Evolutionary conservation across 64 coral and sea anemone species (phyloP), one percentile per base, ranked within the genome.

Genomic region (Stylophora pistillata): DNA sequence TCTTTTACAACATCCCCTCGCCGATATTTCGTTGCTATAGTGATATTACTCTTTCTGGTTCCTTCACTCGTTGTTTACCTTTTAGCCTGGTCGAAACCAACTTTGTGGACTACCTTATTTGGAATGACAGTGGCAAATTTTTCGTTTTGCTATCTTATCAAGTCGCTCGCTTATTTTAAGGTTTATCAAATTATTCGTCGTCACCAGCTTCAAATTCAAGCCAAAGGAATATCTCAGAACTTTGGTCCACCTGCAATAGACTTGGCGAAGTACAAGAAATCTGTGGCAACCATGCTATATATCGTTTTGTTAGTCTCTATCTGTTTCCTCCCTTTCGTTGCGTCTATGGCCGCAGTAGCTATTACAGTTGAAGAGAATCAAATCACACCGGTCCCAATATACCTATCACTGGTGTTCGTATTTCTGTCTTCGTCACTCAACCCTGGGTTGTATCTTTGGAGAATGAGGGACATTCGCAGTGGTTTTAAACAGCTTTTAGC

Each of bases 211-310:
- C 77, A 60, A 32, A 27, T 79, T 13, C 56, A 60, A 17, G 11
- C 55, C 27, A 79, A 31, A 32, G 26, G 4, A 6, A 17, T 56
- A 6, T 61, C 55, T 60, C 1, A 7, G 5, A 59, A 25, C 27
- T 61, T 30, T 59, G 55, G 56, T 31, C 23, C 12, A 30, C 25
- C 77, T 55, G 53, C 76, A 12, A 58, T 79, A 18, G 31, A 79
- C 27, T 79, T 79, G 26, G 77, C 55, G 12, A 79, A 79, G 16
- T 79, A 79, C 77, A 57, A 79, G 26, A 79, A 32, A 59, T 60
- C 56, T 18, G 55, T 79, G 27, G 17, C 16, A 15, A 17, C n/a
- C 27, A 61, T 79, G n/a, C 1, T 60, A 0, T 79, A 79, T 30
- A 59, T 79, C 59, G 15, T 79, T 0, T 25, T 15, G 0, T 2